phyloP scores from a whole-genome alignment of 2,113 vertebrate species.

The Hippocampus zosterae region DNA sequence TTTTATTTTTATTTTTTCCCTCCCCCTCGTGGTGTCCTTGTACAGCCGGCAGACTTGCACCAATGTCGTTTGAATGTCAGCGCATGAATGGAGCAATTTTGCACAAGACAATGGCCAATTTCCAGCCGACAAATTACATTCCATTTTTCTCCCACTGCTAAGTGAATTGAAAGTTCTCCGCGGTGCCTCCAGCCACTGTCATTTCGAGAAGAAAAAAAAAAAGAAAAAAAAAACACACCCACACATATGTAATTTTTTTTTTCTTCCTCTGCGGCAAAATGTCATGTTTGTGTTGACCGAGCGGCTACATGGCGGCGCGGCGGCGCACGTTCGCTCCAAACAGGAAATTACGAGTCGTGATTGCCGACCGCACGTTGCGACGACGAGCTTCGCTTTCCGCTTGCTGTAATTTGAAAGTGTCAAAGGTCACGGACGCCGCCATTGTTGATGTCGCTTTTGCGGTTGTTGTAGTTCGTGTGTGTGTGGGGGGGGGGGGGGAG shows the following conservation, averaged over 20 bases:
- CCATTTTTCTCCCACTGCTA: slow-evolving; percentile 30
- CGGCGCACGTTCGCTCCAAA: neutral
- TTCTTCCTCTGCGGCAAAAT: neutral
- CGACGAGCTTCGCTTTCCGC: neutral
- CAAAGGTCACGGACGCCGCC: no score
- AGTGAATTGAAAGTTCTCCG: slow-evolving; percentile 38
- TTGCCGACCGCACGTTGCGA: neutral
- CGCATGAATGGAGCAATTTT: slow-evolving; percentile 55
- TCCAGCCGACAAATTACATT: slow-evolving; percentile 57
- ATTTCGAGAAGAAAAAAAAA: neutral
- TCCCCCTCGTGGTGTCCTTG: slow-evolving; percentile 30
- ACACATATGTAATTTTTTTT: neutral
- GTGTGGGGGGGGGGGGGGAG: no score
- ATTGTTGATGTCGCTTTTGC: no score
- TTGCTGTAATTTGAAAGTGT: neutral
- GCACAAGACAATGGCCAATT: slow-evolving; percentile 58
- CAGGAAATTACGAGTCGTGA: neutral
- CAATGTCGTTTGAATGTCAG: slow-evolving; percentile 51
- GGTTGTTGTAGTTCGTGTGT: no score
- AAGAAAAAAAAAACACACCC: neutral
- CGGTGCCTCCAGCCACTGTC: neutral
- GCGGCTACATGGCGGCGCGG: neutral
- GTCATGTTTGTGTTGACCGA: neutral
- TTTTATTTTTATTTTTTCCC: slow-evolving; percentile 10
- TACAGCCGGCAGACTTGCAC: slow-evolving; percentile 6